Evolutionary conservation across 2,888 invertebrate genomes (phyloP).

Genomic region (Amblyjoppa fuscipennis): DNA sequence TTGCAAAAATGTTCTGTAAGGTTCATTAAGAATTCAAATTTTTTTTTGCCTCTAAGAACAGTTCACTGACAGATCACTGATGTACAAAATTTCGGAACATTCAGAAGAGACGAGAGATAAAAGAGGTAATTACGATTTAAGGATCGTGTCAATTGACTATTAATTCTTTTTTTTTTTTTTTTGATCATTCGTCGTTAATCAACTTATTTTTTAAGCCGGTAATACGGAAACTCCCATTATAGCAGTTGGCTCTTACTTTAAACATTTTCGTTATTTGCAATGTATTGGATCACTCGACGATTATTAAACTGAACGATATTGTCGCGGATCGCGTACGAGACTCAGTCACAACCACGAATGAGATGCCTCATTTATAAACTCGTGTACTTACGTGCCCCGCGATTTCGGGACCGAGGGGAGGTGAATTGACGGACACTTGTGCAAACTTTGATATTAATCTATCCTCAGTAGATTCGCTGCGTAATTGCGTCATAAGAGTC

Average conservation of each 20-base stretch:
- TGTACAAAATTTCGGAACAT: not conserved
- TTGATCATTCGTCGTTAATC: not conserved
- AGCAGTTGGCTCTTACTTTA: conserved; percentile 49
- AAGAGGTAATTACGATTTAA: not conserved
- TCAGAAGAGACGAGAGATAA: not conserved
- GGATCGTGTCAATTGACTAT: not conserved
- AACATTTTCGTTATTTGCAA: conserved; percentile 43
- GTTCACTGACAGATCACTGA: not conserved
- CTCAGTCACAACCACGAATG: conserved; percentile 31
- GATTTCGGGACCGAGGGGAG: not conserved
- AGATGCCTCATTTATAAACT: conserved; percentile 9
- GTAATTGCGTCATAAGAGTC: not conserved
- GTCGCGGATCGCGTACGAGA: conserved; percentile 14
- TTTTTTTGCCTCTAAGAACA: no score
- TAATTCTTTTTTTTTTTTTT: not conserved
- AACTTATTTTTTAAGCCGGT: not conserved
- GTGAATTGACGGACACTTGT: conserved; percentile 45
- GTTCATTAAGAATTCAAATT: not conserved
- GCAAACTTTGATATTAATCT: conserved; percentile 43
- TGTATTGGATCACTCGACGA: not conserved
- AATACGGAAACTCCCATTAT: not conserved
- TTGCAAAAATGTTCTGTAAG: not conserved
- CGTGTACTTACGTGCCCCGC: conserved; percentile 46
- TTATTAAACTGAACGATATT: not conserved
- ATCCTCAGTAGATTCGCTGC: conserved; percentile 18